phyloP scores from a whole-genome alignment of 1,140 invertebrate genomes.

The Drosophila rufa region DNA sequence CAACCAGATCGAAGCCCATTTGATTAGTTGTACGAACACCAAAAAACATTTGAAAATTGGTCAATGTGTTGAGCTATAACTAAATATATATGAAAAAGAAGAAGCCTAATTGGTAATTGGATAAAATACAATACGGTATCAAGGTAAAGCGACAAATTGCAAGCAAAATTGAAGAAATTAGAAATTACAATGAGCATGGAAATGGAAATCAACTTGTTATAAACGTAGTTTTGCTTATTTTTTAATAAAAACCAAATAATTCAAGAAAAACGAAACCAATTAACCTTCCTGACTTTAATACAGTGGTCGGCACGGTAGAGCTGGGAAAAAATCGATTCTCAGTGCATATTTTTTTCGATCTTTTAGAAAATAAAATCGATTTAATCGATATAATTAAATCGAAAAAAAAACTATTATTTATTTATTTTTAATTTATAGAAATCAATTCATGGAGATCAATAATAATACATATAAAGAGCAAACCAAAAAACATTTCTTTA shows the following conservation, averaged over 20 bases:
- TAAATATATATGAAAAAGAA: conserved; percentile 20
- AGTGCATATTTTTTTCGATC: too few species aligned
- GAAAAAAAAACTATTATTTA: too few species aligned
- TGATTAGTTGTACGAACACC: conserved; percentile 71
- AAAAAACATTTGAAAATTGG: conserved; percentile 63
- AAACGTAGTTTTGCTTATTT: conserved; percentile 85
- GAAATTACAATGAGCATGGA: conserved; percentile 69
- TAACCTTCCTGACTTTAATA: too few species aligned
- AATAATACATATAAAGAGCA: too few species aligned
- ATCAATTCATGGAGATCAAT: too few species aligned
- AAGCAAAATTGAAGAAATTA: conserved; percentile 61
- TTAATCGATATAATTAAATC: too few species aligned
- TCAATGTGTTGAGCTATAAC: conserved; percentile 47
- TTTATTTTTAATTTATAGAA: too few species aligned
- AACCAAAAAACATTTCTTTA: too few species aligned
- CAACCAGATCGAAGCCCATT: conserved; percentile 64
- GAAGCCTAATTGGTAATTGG: conserved; percentile 31
- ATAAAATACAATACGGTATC: conserved; percentile 22
- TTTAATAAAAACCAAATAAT: conserved; percentile 85
- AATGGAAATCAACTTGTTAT: conserved; percentile 85
- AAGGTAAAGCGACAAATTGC: conserved; percentile 50
- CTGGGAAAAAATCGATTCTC: too few species aligned
- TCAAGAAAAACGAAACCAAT: conserved; percentile 57
- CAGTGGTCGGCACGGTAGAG: too few species aligned
- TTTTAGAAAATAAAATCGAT: too few species aligned